Conservation (phyloP, 2,888 invertebrate genomes). For the Abscondita cerata region DNA sequence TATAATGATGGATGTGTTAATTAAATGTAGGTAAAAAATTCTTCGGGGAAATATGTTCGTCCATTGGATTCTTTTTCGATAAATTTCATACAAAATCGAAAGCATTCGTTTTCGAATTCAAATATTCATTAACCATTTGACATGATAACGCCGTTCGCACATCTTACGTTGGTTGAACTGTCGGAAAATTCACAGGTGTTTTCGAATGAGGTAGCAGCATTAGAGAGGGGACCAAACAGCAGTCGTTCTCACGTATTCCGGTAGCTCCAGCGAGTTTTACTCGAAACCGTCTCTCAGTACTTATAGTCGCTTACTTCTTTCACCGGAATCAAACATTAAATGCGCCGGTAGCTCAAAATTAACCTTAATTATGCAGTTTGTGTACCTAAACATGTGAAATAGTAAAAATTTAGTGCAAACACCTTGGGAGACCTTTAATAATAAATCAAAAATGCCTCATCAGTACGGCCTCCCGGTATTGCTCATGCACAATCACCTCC, state of each 20-base stretch:
- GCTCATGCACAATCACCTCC: slow-evolving; percentile 82
- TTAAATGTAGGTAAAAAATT: slow-evolving; percentile 25
- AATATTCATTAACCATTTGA: slow-evolving; percentile 14
- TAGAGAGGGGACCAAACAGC: slow-evolving; percentile 54
- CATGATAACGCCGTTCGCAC: slow-evolving; percentile 22
- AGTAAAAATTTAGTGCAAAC: slow-evolving; percentile 21
- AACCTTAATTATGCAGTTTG: slow-evolving; percentile 16
- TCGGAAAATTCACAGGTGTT: slow-evolving; percentile 83
- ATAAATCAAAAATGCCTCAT: slow-evolving; percentile 69
- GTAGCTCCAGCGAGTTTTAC: slow-evolving; percentile 46
- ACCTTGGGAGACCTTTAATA: slow-evolving; percentile 6
- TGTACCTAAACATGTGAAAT: slow-evolving; percentile 27
- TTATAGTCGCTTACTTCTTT: slow-evolving; percentile 14
- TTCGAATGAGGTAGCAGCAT: slow-evolving; percentile 65
- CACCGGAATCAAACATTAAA: slow-evolving; percentile 14
- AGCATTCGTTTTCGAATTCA: not conserved
- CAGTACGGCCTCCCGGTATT: slow-evolving; percentile 79
- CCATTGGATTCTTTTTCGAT: not conserved
- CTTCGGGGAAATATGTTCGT: not conserved
- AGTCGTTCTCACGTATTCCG: slow-evolving; percentile 54
- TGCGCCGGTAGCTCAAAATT: slow-evolving; percentile 18
- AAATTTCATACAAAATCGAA: not conserved
- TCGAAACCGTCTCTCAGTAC: slow-evolving; percentile 33
- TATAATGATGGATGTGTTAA: slow-evolving; percentile 37
- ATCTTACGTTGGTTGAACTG: slow-evolving; percentile 62